phyloP scores from a whole-genome alignment of 1,140 invertebrate genomes.

The Drosophila hydei region DNA sequence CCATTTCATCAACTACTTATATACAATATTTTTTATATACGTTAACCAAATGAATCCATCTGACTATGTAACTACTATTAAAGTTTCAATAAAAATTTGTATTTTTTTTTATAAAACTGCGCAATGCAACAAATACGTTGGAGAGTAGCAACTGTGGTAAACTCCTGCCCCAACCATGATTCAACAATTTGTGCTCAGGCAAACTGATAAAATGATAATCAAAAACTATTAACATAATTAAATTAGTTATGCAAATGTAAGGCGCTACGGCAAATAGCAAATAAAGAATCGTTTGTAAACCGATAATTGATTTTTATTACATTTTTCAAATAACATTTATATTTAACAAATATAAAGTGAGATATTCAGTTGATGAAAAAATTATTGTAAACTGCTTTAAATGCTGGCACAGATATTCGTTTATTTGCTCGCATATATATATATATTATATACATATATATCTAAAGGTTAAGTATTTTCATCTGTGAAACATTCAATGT shows the following conservation, averaged over 20 bases:
- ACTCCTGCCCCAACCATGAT: too few species aligned
- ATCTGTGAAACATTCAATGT: too few species aligned
- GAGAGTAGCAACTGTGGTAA: too few species aligned
- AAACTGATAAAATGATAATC: conserved; percentile 67
- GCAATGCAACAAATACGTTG: too few species aligned
- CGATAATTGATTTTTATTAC: not conserved
- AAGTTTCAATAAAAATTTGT: conserved; percentile 51
- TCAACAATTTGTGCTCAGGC: conserved; percentile 60
- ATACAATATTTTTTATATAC: conserved; percentile 36
- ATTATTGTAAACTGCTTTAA: not conserved
- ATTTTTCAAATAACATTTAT: too few species aligned
- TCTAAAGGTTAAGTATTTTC: not conserved
- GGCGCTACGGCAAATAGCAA: conserved; percentile 34
- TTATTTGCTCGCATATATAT: not conserved
- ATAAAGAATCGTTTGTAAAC: conserved; percentile 45
- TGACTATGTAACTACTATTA: conserved; percentile 45
- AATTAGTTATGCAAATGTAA: conserved; percentile 22
- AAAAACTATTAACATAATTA: conserved; percentile 47
- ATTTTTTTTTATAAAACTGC: conserved; percentile 46
- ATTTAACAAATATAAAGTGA: too few species aligned
- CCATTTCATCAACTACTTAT: conserved; percentile 32
- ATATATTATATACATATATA: conserved; percentile 7
- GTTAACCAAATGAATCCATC: conserved; percentile 54
- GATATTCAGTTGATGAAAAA: too few species aligned
- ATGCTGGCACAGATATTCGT: not conserved